Conservation (phyloP, 2,888 invertebrate species). For the Phymatocera aterrima region DNA sequence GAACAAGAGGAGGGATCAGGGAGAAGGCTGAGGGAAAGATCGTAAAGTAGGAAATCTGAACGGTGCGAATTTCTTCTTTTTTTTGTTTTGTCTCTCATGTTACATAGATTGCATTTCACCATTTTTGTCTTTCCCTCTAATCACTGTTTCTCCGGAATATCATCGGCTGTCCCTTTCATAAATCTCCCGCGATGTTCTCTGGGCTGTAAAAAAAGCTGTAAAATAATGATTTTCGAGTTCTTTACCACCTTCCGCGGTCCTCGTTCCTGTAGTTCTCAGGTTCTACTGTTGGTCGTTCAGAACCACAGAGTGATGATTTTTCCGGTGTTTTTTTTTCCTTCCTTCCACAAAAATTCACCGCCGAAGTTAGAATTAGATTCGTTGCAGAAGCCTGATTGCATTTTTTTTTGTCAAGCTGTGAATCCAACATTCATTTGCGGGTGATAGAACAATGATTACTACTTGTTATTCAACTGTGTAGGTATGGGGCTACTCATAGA, state of each 20-base stretch:
- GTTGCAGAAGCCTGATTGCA: no score
- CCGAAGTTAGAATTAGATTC: no score
- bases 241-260: constrained; percentile 4
- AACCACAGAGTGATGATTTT: no score
- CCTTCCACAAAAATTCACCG: no score
- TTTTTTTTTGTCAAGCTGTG: no score
- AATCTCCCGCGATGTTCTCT: background rate
- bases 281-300: background rate
- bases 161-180: constrained; percentile 9
- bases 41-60: constrained; percentile 16
- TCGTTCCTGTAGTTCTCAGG: background rate
- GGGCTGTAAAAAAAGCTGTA: background rate
- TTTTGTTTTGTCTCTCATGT: no score
- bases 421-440: no score
- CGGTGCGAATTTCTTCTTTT: no score
- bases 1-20: background rate
- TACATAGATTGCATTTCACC: background rate
- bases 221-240: constrained; percentile 4
- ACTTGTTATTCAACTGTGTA: no score
- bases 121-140: background rate
- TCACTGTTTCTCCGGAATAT: constrained; percentile 25
- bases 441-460: no score
- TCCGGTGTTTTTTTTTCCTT: no score
- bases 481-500: no score
- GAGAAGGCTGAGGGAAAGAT: constrained; percentile 22